Base-by-base conservation (phyloP, 2,888 invertebrate genomes). In the Chrysomela aeneicollis region DNA sequence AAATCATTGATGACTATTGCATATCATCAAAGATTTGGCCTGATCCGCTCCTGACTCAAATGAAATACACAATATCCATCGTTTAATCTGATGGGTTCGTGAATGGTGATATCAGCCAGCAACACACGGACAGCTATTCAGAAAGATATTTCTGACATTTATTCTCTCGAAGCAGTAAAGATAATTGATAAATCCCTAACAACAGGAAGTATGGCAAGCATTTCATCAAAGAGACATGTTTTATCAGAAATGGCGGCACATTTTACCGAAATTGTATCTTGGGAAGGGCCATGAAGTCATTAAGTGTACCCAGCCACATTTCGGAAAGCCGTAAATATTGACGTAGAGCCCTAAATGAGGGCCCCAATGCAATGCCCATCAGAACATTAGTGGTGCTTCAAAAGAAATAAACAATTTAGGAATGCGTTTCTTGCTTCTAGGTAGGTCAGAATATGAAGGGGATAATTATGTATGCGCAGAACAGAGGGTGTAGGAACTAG, bases 301-400 rank as follows among this genome's bases (percentile, higher is more conserved):
- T 42, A 42, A 42, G 42, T 42, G n/a, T 15, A 42, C 32, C 32
- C 32, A 35, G 15, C 42, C 42, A 42, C 1, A n/a, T n/a, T 42
- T 42, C 42, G 42, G 15, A 42, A 42, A 42, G 42, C 42, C n/a
- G 42, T 42, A 42, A 42, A 42, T 42, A 42, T 42, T 42, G 42
- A 42, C 42, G 12, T n/a, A 42, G 15, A 42, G 15, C 42, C n/a
- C 42, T 15, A 42, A 42, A 42, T 42, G 42, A 42, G 42, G 15
- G 3, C 42, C 15, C 15, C 12, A 6, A 26, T 26, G 26, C 26
- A 26, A 3, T 12, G 15, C 42, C 15, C 10, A 35, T 42, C 42
- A 42, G 42, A 42, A n/a, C 42, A 42, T 42, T 42, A 42, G 42
- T 42, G 42, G 42, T 42, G 42, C 15, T 42, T n/a, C 42, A 42